Percentiles rank a stretch among this genome's conserved stretches.
Evolutionary conservation across 2,113 vertebrate species (phyloP).

Genomic region (Danionella cerebrum): DNA sequence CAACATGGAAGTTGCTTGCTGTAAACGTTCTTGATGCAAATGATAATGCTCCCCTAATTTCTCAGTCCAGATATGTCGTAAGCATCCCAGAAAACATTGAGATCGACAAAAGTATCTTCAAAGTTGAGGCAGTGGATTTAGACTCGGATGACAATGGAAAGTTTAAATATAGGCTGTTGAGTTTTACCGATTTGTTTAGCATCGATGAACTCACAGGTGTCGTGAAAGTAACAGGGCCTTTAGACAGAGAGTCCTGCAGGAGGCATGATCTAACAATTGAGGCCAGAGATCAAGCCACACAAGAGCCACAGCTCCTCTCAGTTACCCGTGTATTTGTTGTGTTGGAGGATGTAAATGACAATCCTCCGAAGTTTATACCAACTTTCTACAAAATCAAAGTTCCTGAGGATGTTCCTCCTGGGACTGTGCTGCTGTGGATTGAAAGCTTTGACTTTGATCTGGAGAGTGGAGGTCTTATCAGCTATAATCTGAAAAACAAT

Average conservation of each 20-base stretch:
- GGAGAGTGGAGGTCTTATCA: conserved; percentile 75
- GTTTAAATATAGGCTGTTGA: conserved; percentile 75
- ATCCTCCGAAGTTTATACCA: conserved; percentile 79
- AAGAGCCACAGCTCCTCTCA: conserved; percentile 72
- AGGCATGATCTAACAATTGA: conserved; percentile 75
- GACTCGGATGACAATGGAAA: conserved; percentile 73
- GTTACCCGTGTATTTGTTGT: conserved; percentile 69
- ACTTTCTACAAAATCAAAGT: conserved; percentile 73
- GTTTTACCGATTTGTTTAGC: conserved; percentile 72
- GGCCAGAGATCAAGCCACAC: conserved; percentile 78
- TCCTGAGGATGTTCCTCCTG: conserved; percentile 81
- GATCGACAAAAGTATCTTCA: conserved; percentile 68
- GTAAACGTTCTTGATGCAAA: conserved; percentile 87
- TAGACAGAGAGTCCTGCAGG: conserved; percentile 79
- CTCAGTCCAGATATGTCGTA: conserved; percentile 75
- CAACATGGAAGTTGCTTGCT: conserved; percentile 83
- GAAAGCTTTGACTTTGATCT: conserved; percentile 82
- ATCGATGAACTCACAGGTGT: conserved; percentile 79
- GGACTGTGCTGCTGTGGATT: conserved; percentile 77
- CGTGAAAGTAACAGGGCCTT: conserved; percentile 65
- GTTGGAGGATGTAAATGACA: conserved; percentile 86
- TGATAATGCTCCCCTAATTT: conserved; percentile 81
- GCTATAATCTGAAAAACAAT: conserved; percentile 72
- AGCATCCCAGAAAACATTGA: conserved; percentile 73
- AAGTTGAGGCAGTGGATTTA: conserved; percentile 69